These are phyloP conservation scores for Trachelus tabidus DNA, from an alignment of 2,888 invertebrate genomes.

Conservation along the genomic window DNA sequence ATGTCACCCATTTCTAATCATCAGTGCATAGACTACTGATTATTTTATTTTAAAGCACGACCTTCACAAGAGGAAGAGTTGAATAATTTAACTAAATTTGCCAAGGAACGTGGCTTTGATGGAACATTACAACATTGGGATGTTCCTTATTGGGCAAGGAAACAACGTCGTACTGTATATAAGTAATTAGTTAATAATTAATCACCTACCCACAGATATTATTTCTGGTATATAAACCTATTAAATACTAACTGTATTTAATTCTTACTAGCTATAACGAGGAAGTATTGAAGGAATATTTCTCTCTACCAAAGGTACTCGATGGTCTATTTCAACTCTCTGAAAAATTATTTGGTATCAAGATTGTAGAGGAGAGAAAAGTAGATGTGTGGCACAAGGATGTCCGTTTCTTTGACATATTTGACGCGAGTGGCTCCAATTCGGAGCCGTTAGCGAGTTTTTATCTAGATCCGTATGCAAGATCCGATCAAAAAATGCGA, in stretches of 20 bases:
- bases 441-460: constrained; percentile 81
- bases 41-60: constrained; percentile 67
- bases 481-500: constrained; percentile 74
- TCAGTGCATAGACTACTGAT: background rate
- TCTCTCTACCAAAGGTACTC: constrained; percentile 85
- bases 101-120: constrained; percentile 75
- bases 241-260: background rate
- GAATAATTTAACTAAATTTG: constrained; percentile 75
- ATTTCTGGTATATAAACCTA: background rate
- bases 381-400: constrained; percentile 87
- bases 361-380: constrained; percentile 74
- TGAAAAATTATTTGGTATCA: constrained; percentile 81
- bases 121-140: constrained; percentile 82
- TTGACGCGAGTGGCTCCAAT: constrained; percentile 71
- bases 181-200: background rate
- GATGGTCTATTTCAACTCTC: constrained; percentile 81
- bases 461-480: constrained; percentile 85
- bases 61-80: constrained; percentile 84
- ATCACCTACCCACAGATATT: background rate
- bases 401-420: constrained; percentile 85
- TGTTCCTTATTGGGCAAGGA: constrained; percentile 87
- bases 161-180: constrained; percentile 75
- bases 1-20: background rate
- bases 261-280: constrained; percentile 72
- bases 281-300: constrained; percentile 80